Conservation (phyloP, 2,797 vertebrate species). For the Petrocephalus schoutedeni region DNA sequence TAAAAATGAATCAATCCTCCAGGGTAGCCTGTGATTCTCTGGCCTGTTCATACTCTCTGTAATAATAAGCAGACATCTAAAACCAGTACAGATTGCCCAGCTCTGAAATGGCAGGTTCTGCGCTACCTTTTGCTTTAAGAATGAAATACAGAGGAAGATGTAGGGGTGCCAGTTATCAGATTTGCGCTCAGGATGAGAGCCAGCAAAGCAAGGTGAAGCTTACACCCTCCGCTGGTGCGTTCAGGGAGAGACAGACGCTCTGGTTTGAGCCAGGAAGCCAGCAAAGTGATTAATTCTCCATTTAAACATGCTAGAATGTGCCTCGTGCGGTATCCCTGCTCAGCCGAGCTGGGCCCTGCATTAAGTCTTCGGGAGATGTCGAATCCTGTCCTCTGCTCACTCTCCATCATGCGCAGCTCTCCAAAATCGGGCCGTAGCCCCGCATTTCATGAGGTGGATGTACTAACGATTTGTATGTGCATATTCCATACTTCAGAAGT, state of each 20-base stretch:
- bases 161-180: background rate
- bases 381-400: background rate
- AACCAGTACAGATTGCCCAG: background rate
- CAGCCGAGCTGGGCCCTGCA: background rate
- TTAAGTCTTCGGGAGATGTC: background rate
- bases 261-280: background rate
- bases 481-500: constrained; percentile 29
- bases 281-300: background rate
- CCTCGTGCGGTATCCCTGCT: background rate
- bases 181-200: background rate
- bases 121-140: background rate
- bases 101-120: background rate
- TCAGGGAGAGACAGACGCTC: background rate
- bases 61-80: background rate
- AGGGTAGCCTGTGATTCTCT: background rate
- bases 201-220: background rate
- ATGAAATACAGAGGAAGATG: background rate
- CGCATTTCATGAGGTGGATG: constrained; percentile 18
- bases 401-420: background rate
- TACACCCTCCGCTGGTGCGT: background rate
- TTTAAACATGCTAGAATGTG: background rate
- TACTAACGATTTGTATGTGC: background rate
- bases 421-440: constrained; percentile 20
- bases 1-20: background rate
- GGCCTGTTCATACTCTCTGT: constrained; percentile 1